phyloP scores from a whole-genome alignment of 2,888 invertebrate genomes.

The Choreutis nemorana region DNA sequence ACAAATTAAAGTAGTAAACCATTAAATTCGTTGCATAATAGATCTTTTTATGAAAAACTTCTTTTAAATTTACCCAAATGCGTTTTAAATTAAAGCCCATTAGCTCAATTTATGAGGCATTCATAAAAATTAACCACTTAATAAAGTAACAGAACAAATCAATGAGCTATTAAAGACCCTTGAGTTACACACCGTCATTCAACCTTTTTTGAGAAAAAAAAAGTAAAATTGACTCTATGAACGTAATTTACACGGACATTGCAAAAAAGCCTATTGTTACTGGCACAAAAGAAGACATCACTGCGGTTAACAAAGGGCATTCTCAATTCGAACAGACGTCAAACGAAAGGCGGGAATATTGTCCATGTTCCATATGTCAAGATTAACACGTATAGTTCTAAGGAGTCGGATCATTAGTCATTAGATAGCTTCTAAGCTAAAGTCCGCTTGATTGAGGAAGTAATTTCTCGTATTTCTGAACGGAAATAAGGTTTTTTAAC shows the following conservation, averaged over 20 bases:
- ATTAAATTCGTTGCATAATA: too few species aligned
- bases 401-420: slow-evolving; percentile 61
- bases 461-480: slow-evolving; percentile 52
- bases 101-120: slow-evolving; percentile 25
- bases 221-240: slow-evolving; percentile 26
- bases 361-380: slow-evolving; percentile 55
- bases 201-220: slow-evolving; percentile 32
- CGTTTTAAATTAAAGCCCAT: slow-evolving; percentile 28
- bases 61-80: slow-evolving; percentile 19
- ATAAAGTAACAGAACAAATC: slow-evolving; percentile 40
- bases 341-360: slow-evolving; percentile 36
- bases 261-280: slow-evolving; percentile 54
- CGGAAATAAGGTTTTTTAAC: slow-evolving; percentile 59
- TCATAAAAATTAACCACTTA: slow-evolving; percentile 47
- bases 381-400: slow-evolving; percentile 50
- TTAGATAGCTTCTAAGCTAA: slow-evolving; percentile 22
- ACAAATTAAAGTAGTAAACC: too few species aligned
- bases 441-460: slow-evolving; percentile 60
- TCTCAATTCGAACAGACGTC: slow-evolving; percentile 39
- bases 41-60: slow-evolving; percentile 12
- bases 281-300: slow-evolving; percentile 61
- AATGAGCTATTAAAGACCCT: slow-evolving; percentile 41
- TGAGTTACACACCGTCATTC: slow-evolving; percentile 41
- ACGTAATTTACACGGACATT: slow-evolving; percentile 42
- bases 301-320: slow-evolving; percentile 31